Percentiles rank a stretch among this genome's conserved stretches.
phyloP scores from a whole-genome alignment of 2,797 vertebrate species.

The Moxostoma hubbsi region DNA sequence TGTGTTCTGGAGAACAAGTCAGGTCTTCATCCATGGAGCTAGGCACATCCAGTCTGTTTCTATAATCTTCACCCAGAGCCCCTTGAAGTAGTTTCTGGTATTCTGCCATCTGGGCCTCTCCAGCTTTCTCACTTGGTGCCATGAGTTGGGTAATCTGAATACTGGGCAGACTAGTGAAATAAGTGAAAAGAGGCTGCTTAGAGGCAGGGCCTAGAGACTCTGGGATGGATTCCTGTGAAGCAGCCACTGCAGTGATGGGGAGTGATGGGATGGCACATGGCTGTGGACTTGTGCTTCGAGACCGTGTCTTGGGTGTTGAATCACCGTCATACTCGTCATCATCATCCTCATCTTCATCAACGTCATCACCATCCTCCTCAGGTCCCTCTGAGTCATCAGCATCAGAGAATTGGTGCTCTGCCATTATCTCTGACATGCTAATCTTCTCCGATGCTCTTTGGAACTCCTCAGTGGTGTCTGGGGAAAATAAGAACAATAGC shows the following conservation, averaged over 20 bases:
- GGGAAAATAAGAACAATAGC: background rate
- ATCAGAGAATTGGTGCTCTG: conserved; percentile 95
- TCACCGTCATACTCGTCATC: conserved; percentile 96
- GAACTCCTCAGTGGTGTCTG: conserved; percentile 81
- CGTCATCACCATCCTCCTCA: conserved; percentile 91
- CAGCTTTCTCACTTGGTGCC: conserved; percentile 77
- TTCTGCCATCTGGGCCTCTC: conserved; percentile 81
- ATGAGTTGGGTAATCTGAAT: conserved; percentile 93
- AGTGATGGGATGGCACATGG: conserved; percentile 85
- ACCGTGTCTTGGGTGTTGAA: conserved; percentile 92
- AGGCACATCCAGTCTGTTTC: conserved; percentile 84
- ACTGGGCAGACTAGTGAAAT: conserved; percentile 92
- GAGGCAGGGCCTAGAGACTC: conserved; percentile 77
- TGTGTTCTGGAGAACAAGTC: conserved; percentile 77
- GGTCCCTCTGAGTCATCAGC: conserved; percentile 90
- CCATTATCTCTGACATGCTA: conserved; percentile 74
- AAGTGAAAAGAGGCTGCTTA: conserved; percentile 88
- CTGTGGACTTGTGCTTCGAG: conserved; percentile 93
- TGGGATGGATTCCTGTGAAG: conserved; percentile 76
- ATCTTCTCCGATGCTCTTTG: conserved; percentile 84
- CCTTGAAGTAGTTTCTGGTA: conserved; percentile 85
- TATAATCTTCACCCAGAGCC: conserved; percentile 80
- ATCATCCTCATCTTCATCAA: conserved; percentile 94
- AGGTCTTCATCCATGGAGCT: conserved; percentile 89
- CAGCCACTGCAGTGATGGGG: conserved; percentile 81